These are phyloP conservation scores for Chrysopilus asiliformis DNA, from an alignment of 2,888 invertebrate genomes.

Conservation along the genomic window DNA sequence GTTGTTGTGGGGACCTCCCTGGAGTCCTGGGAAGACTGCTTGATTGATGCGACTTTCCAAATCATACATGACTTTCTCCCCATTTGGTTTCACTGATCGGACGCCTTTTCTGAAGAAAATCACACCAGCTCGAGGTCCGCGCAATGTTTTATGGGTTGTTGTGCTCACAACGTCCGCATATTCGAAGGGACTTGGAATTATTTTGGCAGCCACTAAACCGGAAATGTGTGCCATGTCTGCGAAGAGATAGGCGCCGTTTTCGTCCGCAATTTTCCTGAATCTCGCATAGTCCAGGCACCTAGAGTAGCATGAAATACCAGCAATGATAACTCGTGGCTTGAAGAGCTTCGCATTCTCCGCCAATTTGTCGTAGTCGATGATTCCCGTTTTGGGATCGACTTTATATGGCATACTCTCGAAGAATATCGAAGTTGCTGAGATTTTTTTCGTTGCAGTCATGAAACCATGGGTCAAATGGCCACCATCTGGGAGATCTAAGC, in stretches of 20 bases:
- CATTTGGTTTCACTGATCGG: slow-evolving; percentile 61
- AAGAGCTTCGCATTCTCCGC: slow-evolving; percentile 72
- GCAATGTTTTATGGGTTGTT: slow-evolving; percentile 89
- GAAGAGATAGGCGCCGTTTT: slow-evolving; percentile 74
- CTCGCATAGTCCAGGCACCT: slow-evolving; percentile 81
- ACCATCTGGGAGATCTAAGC: slow-evolving; percentile 90
- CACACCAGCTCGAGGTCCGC: slow-evolving; percentile 76
- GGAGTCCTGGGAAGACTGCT: slow-evolving; percentile 52
- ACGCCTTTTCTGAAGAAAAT: slow-evolving; percentile 90
- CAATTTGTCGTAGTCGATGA: slow-evolving; percentile 86
- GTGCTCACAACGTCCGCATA: slow-evolving; percentile 86
- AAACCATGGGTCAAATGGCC: slow-evolving; percentile 92
- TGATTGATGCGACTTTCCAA: slow-evolving; percentile 77
- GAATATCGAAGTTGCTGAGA: slow-evolving; percentile 94
- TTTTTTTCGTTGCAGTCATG: slow-evolving; percentile 77
- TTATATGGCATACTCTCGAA: slow-evolving; percentile 99
- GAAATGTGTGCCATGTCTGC: slow-evolving; percentile 96
- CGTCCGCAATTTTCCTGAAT: slow-evolving; percentile 72
- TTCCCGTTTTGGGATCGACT: slow-evolving; percentile 65
- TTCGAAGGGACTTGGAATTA: slow-evolving; percentile 82
- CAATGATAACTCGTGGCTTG: slow-evolving; percentile 85
- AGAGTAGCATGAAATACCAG: slow-evolving; percentile 89
- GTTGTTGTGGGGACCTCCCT: slow-evolving; percentile 96
- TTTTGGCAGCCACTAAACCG: slow-evolving; percentile 78
- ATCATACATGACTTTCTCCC: slow-evolving; percentile 76